phyloP scores from a whole-genome alignment of 2,888 invertebrate species.

The Patella caerulea region DNA sequence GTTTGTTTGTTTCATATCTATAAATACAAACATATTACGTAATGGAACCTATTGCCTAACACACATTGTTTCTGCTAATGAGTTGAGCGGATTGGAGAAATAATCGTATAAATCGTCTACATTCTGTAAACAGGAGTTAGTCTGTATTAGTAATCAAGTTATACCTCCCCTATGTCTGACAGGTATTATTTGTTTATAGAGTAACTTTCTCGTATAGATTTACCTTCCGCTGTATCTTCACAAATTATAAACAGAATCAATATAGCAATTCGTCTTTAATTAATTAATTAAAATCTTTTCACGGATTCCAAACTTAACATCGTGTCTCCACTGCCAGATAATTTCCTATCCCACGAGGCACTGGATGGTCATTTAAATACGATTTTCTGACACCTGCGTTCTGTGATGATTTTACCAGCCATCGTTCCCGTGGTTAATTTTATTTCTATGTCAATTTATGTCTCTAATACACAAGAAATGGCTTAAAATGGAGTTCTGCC shows the following conservation, averaged over 20 bases:
- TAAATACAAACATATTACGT: too few species aligned
- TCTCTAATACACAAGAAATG: too few species aligned
- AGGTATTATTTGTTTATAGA: slow-evolving; percentile 7
- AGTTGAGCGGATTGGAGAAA: too few species aligned
- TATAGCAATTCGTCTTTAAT: neutral
- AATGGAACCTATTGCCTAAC: too few species aligned
- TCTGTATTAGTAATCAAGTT: too few species aligned
- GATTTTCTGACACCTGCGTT: neutral
- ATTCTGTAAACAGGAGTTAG: too few species aligned
- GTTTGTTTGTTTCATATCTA: too few species aligned
- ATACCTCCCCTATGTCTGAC: neutral
- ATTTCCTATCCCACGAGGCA: neutral
- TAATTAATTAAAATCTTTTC: neutral
- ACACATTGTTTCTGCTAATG: too few species aligned
- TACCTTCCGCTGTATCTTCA: neutral
- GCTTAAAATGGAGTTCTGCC: too few species aligned
- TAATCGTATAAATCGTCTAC: too few species aligned
- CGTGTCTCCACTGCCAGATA: neutral
- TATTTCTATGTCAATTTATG: too few species aligned
- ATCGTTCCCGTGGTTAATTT: neutral
- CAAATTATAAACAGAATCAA: slow-evolving; percentile 5
- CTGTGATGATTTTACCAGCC: neutral
- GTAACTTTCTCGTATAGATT: neutral
- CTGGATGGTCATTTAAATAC: slow-evolving; percentile 3
- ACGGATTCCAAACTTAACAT: neutral